These are phyloP conservation scores for Paracyclopina nana DNA, from an alignment of 1,140 invertebrate species.

Conservation along the genomic window DNA sequence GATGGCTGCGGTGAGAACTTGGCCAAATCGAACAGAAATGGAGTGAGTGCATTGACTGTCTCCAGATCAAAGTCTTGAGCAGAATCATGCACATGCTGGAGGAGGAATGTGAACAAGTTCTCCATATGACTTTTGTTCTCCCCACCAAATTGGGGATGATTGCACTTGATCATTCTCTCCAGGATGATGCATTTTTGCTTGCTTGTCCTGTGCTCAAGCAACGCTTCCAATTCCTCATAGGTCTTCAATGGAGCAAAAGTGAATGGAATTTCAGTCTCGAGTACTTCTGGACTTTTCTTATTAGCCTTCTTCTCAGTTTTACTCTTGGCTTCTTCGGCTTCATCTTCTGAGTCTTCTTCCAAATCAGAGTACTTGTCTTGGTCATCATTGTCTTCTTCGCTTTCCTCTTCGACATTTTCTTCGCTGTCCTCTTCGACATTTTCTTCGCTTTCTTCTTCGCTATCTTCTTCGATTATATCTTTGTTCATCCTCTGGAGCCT, in stretches of 20 bases:
- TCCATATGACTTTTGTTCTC: slow-evolving; percentile 53
- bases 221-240: not conserved
- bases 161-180: slow-evolving; percentile 60
- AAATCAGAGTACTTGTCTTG: slow-evolving; percentile 16
- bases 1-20: slow-evolving; percentile 43
- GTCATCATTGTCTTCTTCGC: slow-evolving; percentile 17
- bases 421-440: not conserved
- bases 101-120: slow-evolving; percentile 43
- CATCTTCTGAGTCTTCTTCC: slow-evolving; percentile 24
- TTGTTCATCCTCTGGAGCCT: slow-evolving; percentile 47
- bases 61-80: slow-evolving; percentile 7
- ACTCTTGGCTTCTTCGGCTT: slow-evolving; percentile 19
- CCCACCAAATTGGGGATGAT: slow-evolving; percentile 49
- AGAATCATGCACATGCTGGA: slow-evolving; percentile 31
- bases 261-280: slow-evolving; percentile 1
- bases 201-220: slow-evolving; percentile 22
- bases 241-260: not conserved
- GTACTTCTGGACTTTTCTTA: not conserved
- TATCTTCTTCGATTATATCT: slow-evolving; percentile 1
- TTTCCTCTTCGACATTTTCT: slow-evolving; percentile 5
- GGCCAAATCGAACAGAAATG: slow-evolving; percentile 47
- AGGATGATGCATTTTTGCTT: slow-evolving; percentile 45
- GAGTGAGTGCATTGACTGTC: slow-evolving; percentile 29
- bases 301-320: not conserved
- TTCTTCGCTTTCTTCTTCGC: not conserved